Conservation (phyloP, 2,113 vertebrate species). For the Redunca redunca region DNA sequence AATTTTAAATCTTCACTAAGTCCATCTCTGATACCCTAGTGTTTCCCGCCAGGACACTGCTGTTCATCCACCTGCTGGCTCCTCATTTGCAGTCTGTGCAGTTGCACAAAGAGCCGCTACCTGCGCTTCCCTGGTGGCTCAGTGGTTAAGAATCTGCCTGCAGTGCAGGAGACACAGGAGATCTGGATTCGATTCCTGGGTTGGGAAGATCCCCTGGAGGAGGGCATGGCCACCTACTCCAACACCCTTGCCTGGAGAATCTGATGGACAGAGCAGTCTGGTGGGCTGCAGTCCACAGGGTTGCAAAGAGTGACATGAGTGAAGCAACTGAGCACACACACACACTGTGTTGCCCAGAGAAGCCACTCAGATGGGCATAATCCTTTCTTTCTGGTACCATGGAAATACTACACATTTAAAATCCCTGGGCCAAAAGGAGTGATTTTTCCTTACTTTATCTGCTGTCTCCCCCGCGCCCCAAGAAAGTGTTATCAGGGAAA, state of each 20-base stretch:
- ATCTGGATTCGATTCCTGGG: neutral
- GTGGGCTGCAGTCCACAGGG: neutral
- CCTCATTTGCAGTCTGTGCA: neutral
- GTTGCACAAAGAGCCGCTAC: neutral
- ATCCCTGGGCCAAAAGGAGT: conserved; percentile 11
- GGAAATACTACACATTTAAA: neutral
- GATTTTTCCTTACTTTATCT: neutral
- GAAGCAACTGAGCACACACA: neutral
- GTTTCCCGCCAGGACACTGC: neutral
- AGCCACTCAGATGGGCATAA: neutral
- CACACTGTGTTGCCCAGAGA: neutral
- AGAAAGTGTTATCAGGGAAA: neutral
- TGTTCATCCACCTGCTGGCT: neutral
- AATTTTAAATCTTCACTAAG: neutral
- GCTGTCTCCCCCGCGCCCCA: neutral
- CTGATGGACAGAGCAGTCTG: neutral
- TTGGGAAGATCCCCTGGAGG: neutral
- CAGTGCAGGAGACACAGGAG: neutral
- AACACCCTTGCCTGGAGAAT: neutral
- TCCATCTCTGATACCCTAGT: neutral
- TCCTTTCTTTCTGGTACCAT: neutral
- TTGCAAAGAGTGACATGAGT: neutral
- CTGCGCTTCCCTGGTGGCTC: neutral
- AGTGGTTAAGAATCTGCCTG: neutral
- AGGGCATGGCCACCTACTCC: neutral